Evolutionary conservation across 1,140 invertebrate genomes (phyloP).

Genomic region (Drosophila bocki): DNA sequence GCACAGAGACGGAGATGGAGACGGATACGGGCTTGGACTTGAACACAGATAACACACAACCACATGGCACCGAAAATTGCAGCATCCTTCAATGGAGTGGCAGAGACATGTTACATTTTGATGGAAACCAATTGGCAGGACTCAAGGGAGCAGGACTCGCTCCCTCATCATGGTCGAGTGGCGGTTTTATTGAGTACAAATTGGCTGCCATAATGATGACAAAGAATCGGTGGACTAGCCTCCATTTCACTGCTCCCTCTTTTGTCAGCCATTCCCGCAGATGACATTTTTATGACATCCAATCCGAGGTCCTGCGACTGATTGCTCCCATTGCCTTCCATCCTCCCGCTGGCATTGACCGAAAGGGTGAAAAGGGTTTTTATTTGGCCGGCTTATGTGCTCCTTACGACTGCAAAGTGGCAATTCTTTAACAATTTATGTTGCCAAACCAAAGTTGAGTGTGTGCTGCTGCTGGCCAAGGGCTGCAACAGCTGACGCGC

Average conservation of each 20-base stretch:
- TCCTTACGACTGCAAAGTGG: conserved; percentile 81
- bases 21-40: conserved; percentile 11
- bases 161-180: conserved; percentile 48
- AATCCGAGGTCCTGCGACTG: conserved; percentile 44
- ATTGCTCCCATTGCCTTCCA: conserved; percentile 16
- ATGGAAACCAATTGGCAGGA: conserved; percentile 53
- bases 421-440: conserved; percentile 82
- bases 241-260: conserved; percentile 1
- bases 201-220: conserved; percentile 60
- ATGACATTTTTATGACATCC: conserved; percentile 59
- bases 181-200: conserved; percentile 57
- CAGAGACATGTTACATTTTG: conserved; percentile 27
- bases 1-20: conserved; percentile 4
- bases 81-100: conserved; percentile 31
- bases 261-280: conserved; percentile 16
- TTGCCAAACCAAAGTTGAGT: conserved; percentile 75
- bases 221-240: conserved; percentile 22
- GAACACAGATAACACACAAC: conserved; percentile 56
- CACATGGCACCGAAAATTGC: conserved; percentile 50
- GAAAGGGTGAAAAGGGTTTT: conserved; percentile 56
- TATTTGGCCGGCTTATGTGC: conserved; percentile 79
- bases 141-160: conserved; percentile 7
- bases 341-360: background rate
- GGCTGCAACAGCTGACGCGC: conserved; percentile 70
- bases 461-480: conserved; percentile 28